These are phyloP conservation scores for Siderastrea radians DNA, from an alignment of 92 coral and sea anemone species.

Conservation along the genomic window DNA sequence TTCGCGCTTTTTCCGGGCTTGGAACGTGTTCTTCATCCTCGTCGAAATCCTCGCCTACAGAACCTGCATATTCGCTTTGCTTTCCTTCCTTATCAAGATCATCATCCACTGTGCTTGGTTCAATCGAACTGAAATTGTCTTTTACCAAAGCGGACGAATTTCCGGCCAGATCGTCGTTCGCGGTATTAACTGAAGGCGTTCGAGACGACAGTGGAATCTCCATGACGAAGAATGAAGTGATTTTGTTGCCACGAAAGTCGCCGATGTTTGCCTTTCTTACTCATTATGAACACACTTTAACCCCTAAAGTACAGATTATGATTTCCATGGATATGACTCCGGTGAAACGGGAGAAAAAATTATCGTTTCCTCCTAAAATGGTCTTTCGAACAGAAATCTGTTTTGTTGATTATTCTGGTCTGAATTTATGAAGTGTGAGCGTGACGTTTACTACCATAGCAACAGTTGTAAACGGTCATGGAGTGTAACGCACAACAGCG, in stretches of 20 bases:
- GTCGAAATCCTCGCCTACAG: slow-evolving; percentile 20
- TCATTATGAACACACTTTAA: slow-evolving; percentile 17
- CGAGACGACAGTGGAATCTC: slow-evolving; percentile 43
- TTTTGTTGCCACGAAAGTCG: not conserved
- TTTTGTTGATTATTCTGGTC: not conserved
- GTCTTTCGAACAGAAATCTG: not conserved
- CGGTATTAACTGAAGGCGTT: slow-evolving; percentile 6
- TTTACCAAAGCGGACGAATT: slow-evolving; percentile 9
- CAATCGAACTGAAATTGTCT: slow-evolving; percentile 2
- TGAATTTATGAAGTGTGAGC: not conserved
- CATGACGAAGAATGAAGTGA: slow-evolving; percentile 7
- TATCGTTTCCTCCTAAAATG: not conserved
- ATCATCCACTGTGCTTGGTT: not conserved
- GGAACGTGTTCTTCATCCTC: slow-evolving; percentile 12
- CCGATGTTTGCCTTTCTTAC: not conserved
- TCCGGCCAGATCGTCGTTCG: slow-evolving; percentile 4
- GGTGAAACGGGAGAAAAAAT: not conserved
- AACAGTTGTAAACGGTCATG: slow-evolving; percentile 1
- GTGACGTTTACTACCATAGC: slow-evolving; percentile 34
- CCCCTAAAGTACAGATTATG: not conserved
- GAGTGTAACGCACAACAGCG: slow-evolving; percentile 4
- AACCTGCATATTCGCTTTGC: slow-evolving; percentile 7
- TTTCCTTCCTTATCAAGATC: not conserved
- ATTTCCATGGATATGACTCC: not conserved
- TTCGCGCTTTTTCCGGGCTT: not conserved